Evolutionary conservation across 2,797 vertebrate species (phyloP), one percentile per base, ranked within the genome.

Genomic region (Brachyalestes nurse): DNA sequence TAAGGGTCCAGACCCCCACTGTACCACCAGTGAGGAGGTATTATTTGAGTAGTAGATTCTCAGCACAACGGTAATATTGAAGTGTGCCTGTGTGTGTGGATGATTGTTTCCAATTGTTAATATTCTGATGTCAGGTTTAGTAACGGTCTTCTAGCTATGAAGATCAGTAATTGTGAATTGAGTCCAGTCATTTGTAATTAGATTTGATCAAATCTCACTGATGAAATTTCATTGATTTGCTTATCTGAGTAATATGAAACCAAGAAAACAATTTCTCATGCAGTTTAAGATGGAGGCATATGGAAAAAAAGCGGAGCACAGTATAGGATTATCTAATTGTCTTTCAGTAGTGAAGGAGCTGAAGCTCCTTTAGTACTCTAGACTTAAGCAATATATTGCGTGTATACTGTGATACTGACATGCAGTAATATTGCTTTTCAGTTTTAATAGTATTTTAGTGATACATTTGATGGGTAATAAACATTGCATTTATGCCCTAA

Each of bases 151-250:
- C 19, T 45, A 5, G 23, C 25, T 77, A 10, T 5, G 45, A 78
- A 62, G 23, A 49, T 62, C 5, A 28, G 21, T 6, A 10, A 13
- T 21, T 38, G 9, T 40, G 38, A 73, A 42, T 49, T 14, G 34
- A 13, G 25, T 42, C 53, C 19, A 42, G 51, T 76, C 4, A 6
- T 77, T 23, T 19, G 19, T 57, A 23, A 67, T 66, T 76, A 69
- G 12, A 77, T 66, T 66, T 72, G 19, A 72, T 58, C 28, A 57
- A 6, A 19, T 72, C 70, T 55, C 16, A 19, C 70, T 55, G 70
- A 55, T 55, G 49, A 51, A 71, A 42, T 28, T 45, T 55, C 17
- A 72, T 72, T 21, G 70, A 72, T n/a, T 72, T 16, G 51, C 70
- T 55, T 28, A 40, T 57, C 34, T 58, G 16, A 14, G 28, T 51